Evolutionary conservation across 2,888 invertebrate genomes (phyloP), one percentile per base, ranked within the genome.

Genomic region (Eupithecia abbreviata): DNA sequence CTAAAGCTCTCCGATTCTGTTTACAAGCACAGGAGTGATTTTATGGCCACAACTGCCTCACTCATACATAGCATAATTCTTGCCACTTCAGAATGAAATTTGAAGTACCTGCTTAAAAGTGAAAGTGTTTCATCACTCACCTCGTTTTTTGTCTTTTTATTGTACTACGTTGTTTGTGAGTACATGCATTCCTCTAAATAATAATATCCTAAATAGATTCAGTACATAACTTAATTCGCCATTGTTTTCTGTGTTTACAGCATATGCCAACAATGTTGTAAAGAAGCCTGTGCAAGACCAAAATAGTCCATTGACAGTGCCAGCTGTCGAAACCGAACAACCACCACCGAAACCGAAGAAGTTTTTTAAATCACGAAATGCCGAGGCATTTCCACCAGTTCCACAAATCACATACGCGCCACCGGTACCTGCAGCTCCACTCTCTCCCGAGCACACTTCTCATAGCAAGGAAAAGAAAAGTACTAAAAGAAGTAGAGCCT

Each of bases 311-410:
- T 90, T 96, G 84, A 94, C 94, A 85, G 93, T 95, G 73, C 94
- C 96, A 80, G 92, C 95, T 74, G 94, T 95, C 83, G 95, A 95
- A 85, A 92, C 95, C 79, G 95, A 93, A 74, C 92, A 94, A 82
- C 92, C 95, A 77, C 93, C 96, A 82, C 96, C 96, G 84, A 98
- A 98, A 90, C 98, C 98, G 68, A 97, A 98, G 89, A 98, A 98
- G 89, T 98, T 98, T 91, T 98, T 98, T 89, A 98, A 98, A 89
- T 98, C 98, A 87, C 96, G 97, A 73, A 98, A 97, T 91, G 95
- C 96, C 41, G 96, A 96, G 82, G 93, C 95, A 4, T 95, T 96
- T 78, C 96, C 96, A 77, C 91, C 93, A 80, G 93, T 95, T 79
- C 95, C 95, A 81, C 95, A 95, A 83, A 95, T 95, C 69, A 94